Conservation (phyloP, 2,113 vertebrate genomes). For the Phaethornis superciliosus region DNA sequence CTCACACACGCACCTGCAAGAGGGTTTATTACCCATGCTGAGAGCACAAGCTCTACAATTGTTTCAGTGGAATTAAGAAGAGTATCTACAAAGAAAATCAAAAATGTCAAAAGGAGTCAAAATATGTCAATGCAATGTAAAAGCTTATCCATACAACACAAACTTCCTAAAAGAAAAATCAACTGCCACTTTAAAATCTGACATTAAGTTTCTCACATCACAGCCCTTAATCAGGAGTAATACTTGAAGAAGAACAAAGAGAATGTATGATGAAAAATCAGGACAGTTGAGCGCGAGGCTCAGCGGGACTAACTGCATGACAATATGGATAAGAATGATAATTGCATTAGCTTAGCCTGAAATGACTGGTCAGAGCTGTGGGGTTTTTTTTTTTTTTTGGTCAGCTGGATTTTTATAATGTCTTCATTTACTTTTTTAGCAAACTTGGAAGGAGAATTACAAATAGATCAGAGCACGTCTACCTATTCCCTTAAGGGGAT, state of each 20-base stretch:
- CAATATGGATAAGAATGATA: slow-evolving; percentile 64
- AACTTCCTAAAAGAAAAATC: slow-evolving; percentile 38
- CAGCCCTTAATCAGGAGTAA: slow-evolving; percentile 57
- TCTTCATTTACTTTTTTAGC: slow-evolving; percentile 35
- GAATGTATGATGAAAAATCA: slow-evolving; percentile 67
- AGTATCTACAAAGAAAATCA: neutral
- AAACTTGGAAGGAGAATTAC: slow-evolving; percentile 34
- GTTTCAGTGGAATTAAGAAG: neutral
- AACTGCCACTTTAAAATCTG: slow-evolving; percentile 55
- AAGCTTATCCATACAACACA: slow-evolving; percentile 19
- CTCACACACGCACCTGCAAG: neutral
- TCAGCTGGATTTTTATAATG: slow-evolving; percentile 31
- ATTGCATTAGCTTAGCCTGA: slow-evolving; percentile 49
- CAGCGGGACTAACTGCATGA: slow-evolving; percentile 63
- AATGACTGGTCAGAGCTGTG: slow-evolving; percentile 26
- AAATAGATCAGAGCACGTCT: neutral
- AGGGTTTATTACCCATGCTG: neutral
- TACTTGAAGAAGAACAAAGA: slow-evolving; percentile 63
- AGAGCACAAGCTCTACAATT: neutral
- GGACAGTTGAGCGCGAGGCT: slow-evolving; percentile 46
- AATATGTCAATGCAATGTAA: neutral
- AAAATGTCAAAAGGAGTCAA: neutral
- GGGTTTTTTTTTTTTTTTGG: neutral
- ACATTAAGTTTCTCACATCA: slow-evolving; percentile 25
- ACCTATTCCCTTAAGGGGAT: neutral